phyloP scores from a whole-genome alignment of 1,140 invertebrate genomes.

The Drosophila hydei region DNA sequence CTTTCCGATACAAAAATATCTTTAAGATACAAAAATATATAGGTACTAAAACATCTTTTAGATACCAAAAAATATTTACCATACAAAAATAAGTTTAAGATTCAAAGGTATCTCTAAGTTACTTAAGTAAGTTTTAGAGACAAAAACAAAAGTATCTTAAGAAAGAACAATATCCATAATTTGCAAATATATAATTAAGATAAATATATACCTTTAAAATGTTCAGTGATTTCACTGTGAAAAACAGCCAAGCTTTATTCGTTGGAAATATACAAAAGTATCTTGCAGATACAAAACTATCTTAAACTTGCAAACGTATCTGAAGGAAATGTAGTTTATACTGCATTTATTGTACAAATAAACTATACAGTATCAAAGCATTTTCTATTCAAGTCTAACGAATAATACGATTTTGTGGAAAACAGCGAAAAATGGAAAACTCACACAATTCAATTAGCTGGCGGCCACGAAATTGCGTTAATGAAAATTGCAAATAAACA shows the following conservation, averaged over 20 bases:
- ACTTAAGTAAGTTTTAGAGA: too few relatives aligned
- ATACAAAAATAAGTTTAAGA: too few relatives aligned
- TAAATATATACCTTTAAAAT: not conserved
- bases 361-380: constrained; percentile 5
- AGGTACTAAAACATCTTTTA: too few relatives aligned
- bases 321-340: not conserved
- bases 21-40: too few relatives aligned
- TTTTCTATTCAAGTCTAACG: constrained; percentile 5
- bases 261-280: constrained; percentile 3
- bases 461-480: constrained; percentile 72
- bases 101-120: too few relatives aligned
- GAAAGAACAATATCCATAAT: too few relatives aligned
- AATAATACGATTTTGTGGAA: constrained; percentile 19
- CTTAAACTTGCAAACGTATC: not conserved
- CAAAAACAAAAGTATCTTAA: too few relatives aligned
- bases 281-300: too few relatives aligned
- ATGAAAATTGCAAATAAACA: constrained; percentile 76
- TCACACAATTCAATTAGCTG: constrained; percentile 74
- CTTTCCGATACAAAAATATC: too few relatives aligned
- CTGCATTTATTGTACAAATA: not conserved
- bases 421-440: constrained; percentile 20
- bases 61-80: too few relatives aligned
- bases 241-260: not conserved
- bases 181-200: too few relatives aligned
- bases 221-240: not conserved